Percentiles rank a stretch among this genome's conserved stretches.
These are phyloP conservation scores for Eira barbara DNA, from an alignment of 2,113 vertebrate genomes.

Conservation along the genomic window DNA sequence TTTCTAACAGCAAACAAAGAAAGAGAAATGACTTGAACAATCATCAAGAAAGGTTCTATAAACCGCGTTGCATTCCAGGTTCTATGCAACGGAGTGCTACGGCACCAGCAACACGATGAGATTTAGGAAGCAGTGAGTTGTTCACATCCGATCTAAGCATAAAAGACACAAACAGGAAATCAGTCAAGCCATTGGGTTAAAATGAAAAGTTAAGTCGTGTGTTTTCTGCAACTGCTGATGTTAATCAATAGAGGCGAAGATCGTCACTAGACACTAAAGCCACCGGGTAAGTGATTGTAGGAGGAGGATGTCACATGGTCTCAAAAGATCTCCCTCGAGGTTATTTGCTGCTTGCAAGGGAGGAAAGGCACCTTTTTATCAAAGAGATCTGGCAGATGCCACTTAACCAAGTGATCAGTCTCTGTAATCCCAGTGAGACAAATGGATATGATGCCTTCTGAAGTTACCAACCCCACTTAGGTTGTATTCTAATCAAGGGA, in stretches of 20 bases:
- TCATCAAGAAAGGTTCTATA: background rate
- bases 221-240: background rate
- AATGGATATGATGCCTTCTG: accelerated
- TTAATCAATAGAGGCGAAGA: background rate
- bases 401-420: background rate
- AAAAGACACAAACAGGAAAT: slow-evolving; percentile 7
- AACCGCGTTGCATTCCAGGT: background rate
- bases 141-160: background rate
- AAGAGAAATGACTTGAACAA: background rate
- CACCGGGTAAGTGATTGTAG: background rate
- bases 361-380: background rate
- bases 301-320: background rate
- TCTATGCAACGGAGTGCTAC: background rate
- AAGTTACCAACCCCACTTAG: background rate
- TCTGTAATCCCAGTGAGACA: background rate
- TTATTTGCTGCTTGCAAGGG: background rate
- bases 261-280: background rate
- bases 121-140: background rate
- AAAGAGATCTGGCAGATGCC: background rate
- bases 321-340: background rate
- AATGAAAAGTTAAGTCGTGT: background rate
- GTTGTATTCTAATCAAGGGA: background rate
- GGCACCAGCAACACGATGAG: background rate
- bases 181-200: background rate
- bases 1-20: background rate